Evolutionary conservation across 2,113 vertebrate genomes (phyloP).

Genomic region (Plecotus auritus): DNA sequence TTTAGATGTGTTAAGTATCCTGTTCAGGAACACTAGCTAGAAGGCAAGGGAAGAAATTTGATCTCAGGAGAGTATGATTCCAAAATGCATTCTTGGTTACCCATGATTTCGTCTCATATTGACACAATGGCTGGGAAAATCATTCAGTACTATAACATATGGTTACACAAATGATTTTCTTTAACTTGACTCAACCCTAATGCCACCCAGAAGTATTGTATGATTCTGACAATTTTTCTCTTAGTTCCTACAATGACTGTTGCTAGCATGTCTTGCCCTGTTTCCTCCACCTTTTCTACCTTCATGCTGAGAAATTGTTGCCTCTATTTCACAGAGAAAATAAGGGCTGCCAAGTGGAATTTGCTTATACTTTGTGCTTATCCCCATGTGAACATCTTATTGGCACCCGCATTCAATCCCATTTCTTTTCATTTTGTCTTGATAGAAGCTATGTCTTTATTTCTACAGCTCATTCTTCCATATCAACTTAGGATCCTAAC

Average conservation of each 20-base stretch:
- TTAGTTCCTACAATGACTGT: not conserved
- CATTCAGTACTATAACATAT: not conserved
- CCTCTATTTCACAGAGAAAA: not conserved
- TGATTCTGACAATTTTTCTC: not conserved
- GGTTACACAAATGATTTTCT: not conserved
- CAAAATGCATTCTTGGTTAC: not conserved
- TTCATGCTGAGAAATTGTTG: not conserved
- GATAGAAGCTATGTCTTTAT: not conserved
- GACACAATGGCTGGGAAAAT: not conserved
- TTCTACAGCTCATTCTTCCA: not conserved
- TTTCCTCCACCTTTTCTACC: not conserved
- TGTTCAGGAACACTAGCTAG: not conserved
- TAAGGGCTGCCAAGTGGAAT: not conserved
- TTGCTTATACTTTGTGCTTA: not conserved
- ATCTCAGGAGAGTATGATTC: not conserved
- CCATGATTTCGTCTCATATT: not conserved
- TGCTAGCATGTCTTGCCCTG: not conserved
- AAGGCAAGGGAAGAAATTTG: not conserved
- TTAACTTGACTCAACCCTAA: not conserved
- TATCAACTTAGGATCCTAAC: not conserved
- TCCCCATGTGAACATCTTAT: not conserved
- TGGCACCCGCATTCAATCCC: not conserved
- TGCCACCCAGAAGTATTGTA: not conserved
- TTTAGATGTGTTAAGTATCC: not conserved
- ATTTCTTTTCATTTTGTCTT: slow-evolving; percentile 2